Conservation (phyloP, 2,797 vertebrate genomes). For the Tamandua tetradactyla region DNA sequence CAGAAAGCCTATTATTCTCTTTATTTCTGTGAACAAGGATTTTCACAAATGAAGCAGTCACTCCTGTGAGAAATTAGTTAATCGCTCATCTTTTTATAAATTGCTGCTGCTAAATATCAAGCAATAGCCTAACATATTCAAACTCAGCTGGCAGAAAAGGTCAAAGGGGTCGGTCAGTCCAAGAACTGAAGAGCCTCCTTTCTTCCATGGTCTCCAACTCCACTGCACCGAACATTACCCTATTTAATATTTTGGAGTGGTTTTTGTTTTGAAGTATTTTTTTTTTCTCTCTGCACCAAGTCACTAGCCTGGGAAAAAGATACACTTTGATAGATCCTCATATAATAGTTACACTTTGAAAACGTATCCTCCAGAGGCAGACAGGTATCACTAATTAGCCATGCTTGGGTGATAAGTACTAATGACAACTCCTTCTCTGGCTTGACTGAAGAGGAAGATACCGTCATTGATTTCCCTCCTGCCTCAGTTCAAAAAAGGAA, state of each 20-base stretch:
- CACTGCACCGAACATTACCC: background rate
- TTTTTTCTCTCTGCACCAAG: background rate
- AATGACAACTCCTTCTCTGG: slow-evolving; percentile 12
- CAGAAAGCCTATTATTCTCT: slow-evolving; percentile 12
- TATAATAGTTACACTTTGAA: background rate
- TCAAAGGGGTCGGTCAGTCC: background rate
- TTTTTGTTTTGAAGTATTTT: slow-evolving; percentile 5
- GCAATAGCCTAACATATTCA: background rate
- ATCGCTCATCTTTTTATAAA: background rate
- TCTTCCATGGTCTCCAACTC: background rate
- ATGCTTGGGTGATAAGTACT: slow-evolving; percentile 41
- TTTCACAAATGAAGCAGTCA: slow-evolving; percentile 36
- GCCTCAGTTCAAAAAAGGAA: slow-evolving; percentile 1
- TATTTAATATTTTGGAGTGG: background rate
- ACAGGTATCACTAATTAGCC: slow-evolving; percentile 24
- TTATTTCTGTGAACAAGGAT: slow-evolving; percentile 36
- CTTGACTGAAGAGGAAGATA: slow-evolving; percentile 38
- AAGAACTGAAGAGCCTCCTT: background rate
- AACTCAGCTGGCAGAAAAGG: background rate
- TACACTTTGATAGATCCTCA: background rate
- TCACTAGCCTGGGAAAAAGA: slow-evolving; percentile 1
- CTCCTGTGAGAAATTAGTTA: slow-evolving; percentile 27
- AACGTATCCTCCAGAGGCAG: background rate
- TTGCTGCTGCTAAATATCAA: slow-evolving; percentile 24
- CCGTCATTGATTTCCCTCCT: background rate